Conservation (phyloP, 2,113 vertebrate genomes). For the Ammodytes marinus region DNA sequence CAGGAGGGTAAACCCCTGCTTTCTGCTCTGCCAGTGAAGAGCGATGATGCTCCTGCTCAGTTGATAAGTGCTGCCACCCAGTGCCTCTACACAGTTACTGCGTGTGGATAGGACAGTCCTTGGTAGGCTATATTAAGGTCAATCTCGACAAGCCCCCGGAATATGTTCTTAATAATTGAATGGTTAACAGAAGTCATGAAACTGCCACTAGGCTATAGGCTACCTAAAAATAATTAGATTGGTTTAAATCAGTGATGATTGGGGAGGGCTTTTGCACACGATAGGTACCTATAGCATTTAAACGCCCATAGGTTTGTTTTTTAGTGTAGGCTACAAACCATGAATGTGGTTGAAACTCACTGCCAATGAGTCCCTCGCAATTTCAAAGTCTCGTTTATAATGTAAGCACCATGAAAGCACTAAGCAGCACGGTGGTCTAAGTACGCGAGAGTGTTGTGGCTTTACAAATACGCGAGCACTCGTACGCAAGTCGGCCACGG, state of each 20-base stretch:
- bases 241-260: not conserved
- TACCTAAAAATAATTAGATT: too few relatives aligned
- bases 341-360: not conserved
- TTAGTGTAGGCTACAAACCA: not conserved
- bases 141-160: not conserved
- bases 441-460: conserved; percentile 29
- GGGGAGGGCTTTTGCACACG: not conserved
- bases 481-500: conserved; percentile 22
- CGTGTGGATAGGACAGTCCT: not conserved
- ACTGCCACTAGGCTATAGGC: too few relatives aligned
- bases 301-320: not conserved
- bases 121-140: not conserved
- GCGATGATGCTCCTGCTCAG: not conserved
- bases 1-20: too few relatives aligned
- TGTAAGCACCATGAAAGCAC: not conserved
- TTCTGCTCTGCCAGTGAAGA: not conserved
- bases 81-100: conserved; percentile 18
- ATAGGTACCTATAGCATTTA: not conserved
- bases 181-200: not conserved
- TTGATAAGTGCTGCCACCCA: conserved; percentile 53
- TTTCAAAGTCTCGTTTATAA: conserved; percentile 1
- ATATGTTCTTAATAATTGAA: not conserved
- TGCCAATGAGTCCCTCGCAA: not conserved
- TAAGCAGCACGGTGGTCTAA: not conserved
- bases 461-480: conserved; percentile 24